Base-by-base conservation (phyloP, 2,113 vertebrate genomes). In the Daphoenositta chrysoptera region DNA sequence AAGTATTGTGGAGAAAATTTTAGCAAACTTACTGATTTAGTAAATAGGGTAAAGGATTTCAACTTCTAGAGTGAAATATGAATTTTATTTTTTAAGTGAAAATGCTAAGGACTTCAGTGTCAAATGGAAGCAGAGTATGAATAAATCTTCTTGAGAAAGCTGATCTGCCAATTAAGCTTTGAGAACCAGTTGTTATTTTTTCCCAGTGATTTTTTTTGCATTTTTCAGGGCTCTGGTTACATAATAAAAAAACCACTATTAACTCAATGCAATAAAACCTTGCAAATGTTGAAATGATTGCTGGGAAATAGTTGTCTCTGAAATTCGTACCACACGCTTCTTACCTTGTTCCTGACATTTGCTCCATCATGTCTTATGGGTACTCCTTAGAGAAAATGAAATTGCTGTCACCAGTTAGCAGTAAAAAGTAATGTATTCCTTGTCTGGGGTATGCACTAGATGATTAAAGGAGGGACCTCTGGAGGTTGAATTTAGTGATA, bases 261-360 rank as follows among this genome's bases (percentile, higher is more conserved):
- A 83, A 85, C 35, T 40, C 24, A 64, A 10, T 88, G 48, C 45
- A 72, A 8, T 69, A 69, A 92, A 78, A 54, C 42, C 23, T 81
- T 69, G 68, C 28, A 83, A 93, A 72, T 83, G 50, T 78, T 91
- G 44, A 76, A 90, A 78, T 53, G 61, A 66, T 89, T 91, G 31
- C 89, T 84, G 33, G 61, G 53, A 79, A 96, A 79, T 82, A 88
- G 75, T 85, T 76, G 48, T 73, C 50, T 83, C 68, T 93, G 81
- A 91, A 91, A 76, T 71, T 70, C 64, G 31, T 80, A 50, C 57
- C 44, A 35, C 37, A 56, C 4, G 1, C 40, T 70, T 50, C 31
- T 82, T 58, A 54, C 44, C 95, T 93, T 76, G 53, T 76, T 95
- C 81, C 68, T 91, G 87, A 91, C 64, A 51, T 69, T 96, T 92